A percentile compares a stretch with the other conserved stretches of the same genome.
Evolutionary conservation across 2,888 invertebrate genomes (phyloP).

Genomic region (Capitulum mitella): DNA sequence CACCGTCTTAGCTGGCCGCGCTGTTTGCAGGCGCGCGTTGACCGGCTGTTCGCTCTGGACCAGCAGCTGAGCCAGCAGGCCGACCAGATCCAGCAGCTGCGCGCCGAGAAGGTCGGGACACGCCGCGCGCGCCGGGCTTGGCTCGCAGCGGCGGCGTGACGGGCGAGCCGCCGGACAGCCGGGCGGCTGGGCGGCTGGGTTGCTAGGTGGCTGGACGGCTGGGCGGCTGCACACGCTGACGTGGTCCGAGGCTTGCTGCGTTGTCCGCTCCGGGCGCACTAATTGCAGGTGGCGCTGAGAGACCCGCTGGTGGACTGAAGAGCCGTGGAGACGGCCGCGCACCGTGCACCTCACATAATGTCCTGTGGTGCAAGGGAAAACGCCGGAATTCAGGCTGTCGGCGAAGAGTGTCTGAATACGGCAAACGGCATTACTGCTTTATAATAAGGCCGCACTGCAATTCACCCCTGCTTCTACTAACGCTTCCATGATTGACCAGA

Average conservation of each 20-base stretch:
- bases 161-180: too few species aligned
- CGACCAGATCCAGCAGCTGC: background rate
- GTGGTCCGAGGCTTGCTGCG: background rate
- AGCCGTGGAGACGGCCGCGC: too few species aligned
- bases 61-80: background rate
- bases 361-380: too few species aligned
- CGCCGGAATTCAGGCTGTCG: too few species aligned
- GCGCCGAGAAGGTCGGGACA: background rate
- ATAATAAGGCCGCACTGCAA: too few species aligned
- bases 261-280: background rate
- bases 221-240: too few species aligned
- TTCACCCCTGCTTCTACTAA: too few species aligned
- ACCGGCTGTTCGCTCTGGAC: slow-evolving; percentile 22
- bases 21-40: slow-evolving; percentile 7
- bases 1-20: background rate
- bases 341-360: too few species aligned
- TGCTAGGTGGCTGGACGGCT: background rate
- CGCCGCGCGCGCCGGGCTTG: background rate
- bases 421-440: too few species aligned
- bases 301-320: background rate
- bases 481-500: too few species aligned
- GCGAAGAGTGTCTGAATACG: too few species aligned
- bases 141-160: background rate
- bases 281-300: background rate
- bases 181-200: too few species aligned